Percentiles rank a stretch among this genome's conserved stretches.
Evolutionary conservation across 2,113 vertebrate genomes (phyloP).

Genomic region (Bucco capensis): DNA sequence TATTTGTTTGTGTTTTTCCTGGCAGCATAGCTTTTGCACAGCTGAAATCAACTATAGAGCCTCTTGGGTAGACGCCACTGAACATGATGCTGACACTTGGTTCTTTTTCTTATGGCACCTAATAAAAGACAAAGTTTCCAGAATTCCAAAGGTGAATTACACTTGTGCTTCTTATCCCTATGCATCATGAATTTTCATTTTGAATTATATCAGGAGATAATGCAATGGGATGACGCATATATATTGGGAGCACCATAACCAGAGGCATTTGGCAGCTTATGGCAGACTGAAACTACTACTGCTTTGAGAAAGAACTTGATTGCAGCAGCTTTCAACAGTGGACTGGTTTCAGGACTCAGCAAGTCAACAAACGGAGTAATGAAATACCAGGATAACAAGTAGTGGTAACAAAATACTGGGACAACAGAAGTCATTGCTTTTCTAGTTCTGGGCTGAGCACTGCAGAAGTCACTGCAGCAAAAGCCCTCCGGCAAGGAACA

Average conservation of each 20-base stretch:
- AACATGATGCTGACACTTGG: neutral
- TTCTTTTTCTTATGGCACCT: neutral
- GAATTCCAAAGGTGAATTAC: neutral
- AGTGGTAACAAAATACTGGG: neutral
- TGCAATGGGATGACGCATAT: neutral
- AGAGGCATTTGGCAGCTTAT: neutral
- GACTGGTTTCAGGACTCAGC: neutral
- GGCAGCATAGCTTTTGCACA: neutral
- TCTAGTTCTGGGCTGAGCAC: neutral
- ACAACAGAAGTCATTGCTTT: neutral
- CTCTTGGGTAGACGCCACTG: accelerated
- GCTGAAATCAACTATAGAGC: neutral
- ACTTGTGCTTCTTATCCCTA: neutral
- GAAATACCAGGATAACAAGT: neutral
- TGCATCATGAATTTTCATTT: neutral
- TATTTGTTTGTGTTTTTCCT: neutral
- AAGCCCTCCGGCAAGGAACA: neutral
- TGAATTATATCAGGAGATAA: neutral
- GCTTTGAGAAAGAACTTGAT: neutral
- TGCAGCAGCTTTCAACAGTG: neutral
- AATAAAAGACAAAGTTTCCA: neutral
- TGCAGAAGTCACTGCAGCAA: neutral
- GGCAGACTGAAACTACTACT: neutral
- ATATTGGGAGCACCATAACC: neutral
- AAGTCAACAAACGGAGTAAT: neutral